Conservation (phyloP, 2,797 vertebrate genomes). For the Gobio occitaniae region DNA sequence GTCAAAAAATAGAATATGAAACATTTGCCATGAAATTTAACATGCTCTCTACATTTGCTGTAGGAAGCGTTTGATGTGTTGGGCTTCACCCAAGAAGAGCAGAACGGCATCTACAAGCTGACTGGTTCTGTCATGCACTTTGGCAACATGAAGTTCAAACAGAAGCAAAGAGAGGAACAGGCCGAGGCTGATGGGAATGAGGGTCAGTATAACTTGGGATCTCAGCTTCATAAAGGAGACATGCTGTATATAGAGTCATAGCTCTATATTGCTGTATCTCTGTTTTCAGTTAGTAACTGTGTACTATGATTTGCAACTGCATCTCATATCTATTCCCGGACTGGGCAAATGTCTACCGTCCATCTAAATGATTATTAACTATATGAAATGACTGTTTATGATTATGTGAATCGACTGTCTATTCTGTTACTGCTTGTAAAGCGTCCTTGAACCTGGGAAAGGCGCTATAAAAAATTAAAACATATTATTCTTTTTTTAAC, state of each 20-base stretch:
- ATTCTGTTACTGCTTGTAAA: too few relatives aligned
- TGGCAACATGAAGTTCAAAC: constrained; percentile 9
- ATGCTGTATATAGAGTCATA: constrained; percentile 80
- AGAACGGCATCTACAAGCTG: constrained; percentile 81
- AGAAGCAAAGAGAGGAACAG: constrained; percentile 18
- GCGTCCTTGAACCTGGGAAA: too few relatives aligned
- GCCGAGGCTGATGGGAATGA: background rate
- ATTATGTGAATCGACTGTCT: too few relatives aligned
- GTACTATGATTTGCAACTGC: too few relatives aligned
- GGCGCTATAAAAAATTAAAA: too few relatives aligned
- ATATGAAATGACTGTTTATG: too few relatives aligned
- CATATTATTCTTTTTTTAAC: constrained; percentile 67
- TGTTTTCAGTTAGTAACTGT: too few relatives aligned
- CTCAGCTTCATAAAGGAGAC: constrained; percentile 53
- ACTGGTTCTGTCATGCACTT: constrained; percentile 68
- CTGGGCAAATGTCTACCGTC: too few relatives aligned
- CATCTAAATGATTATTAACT: too few relatives aligned
- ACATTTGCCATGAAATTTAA: background rate
- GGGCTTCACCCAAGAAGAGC: constrained; percentile 83
- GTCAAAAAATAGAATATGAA: background rate
- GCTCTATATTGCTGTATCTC: constrained; percentile 70
- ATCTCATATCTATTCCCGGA: too few relatives aligned
- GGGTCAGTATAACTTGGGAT: constrained; percentile 74
- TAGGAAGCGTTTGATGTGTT: constrained; percentile 65
- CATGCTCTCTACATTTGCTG: constrained; percentile 76